A percentile compares a stretch with the other conserved stretches of the same genome.
These are phyloP conservation scores for Limnephilus lunatus DNA, from an alignment of 2,888 invertebrate genomes.

Conservation along the genomic window DNA sequence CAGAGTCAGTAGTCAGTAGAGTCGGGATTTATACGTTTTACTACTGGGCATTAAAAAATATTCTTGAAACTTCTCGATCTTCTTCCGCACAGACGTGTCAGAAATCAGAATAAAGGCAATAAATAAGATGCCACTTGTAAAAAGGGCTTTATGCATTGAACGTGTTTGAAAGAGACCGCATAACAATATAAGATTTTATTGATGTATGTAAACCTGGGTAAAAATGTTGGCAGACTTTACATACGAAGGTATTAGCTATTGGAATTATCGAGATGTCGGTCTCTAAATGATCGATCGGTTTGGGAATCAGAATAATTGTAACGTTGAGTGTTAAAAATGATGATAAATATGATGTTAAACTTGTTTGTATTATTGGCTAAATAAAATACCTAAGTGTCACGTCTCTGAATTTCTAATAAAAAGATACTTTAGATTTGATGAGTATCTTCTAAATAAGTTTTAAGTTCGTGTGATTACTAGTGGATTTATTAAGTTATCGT, in stretches of 20 bases:
- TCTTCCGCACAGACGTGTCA: not conserved
- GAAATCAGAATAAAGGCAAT: not conserved
- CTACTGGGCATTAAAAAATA: not conserved
- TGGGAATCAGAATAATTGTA: no score
- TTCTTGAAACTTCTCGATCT: not conserved
- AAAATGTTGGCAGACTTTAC: not conserved
- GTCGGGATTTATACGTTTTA: constrained; percentile 2
- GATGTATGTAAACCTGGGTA: not conserved
- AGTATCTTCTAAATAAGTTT: no score
- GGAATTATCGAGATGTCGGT: not conserved
- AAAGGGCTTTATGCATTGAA: not conserved
- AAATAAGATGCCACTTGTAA: not conserved
- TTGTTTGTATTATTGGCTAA: no score
- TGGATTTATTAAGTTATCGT: no score
- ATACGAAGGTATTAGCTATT: not conserved
- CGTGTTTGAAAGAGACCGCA: not conserved
- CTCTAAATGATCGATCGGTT: not conserved
- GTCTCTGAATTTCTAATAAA: no score
- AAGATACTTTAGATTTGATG: no score
- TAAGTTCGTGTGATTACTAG: no score
- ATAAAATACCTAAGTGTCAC: no score
- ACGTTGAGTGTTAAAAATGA: no score
- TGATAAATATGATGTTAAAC: no score
- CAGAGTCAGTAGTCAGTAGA: not conserved
- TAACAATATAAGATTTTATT: not conserved